Percentiles rank a stretch among this genome's conserved stretches.
Conservation (phyloP, 2,797 vertebrate genomes). For the Hemibagrus guttatus region DNA sequence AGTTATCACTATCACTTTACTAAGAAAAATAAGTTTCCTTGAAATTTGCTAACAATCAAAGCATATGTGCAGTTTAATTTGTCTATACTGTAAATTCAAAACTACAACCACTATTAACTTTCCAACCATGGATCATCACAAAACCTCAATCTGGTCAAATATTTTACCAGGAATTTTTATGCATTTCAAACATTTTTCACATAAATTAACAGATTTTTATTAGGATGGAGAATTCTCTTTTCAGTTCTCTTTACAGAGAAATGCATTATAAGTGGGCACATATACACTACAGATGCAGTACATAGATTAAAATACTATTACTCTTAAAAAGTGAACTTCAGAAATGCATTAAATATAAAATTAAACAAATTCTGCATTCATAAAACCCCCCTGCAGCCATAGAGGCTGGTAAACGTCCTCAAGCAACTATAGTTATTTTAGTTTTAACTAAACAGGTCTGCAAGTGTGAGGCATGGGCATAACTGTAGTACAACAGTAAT, state of each 20-base stretch:
- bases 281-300: slow-evolving; percentile 14
- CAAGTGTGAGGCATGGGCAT: neutral
- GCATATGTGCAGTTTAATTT: neutral
- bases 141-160: too few species aligned
- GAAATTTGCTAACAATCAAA: neutral
- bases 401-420: neutral
- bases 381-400: neutral
- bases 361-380: neutral
- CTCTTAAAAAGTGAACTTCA: slow-evolving; percentile 13
- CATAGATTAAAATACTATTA: neutral
- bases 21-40: neutral
- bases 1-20: neutral
- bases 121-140: neutral
- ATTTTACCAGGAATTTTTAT: neutral
- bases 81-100: neutral
- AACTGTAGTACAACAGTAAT: neutral
- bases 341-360: slow-evolving; percentile 13
- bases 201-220: neutral
- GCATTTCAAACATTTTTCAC: slow-evolving; percentile 3
- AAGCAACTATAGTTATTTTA: neutral
- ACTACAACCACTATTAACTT: neutral
- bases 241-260: neutral
- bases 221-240: neutral
- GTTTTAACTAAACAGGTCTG: neutral
- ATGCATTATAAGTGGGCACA: neutral